Evolutionary conservation across 2,113 vertebrate genomes (phyloP), one percentile per base, ranked within the genome.

Genomic region (Rallus limicola): DNA sequence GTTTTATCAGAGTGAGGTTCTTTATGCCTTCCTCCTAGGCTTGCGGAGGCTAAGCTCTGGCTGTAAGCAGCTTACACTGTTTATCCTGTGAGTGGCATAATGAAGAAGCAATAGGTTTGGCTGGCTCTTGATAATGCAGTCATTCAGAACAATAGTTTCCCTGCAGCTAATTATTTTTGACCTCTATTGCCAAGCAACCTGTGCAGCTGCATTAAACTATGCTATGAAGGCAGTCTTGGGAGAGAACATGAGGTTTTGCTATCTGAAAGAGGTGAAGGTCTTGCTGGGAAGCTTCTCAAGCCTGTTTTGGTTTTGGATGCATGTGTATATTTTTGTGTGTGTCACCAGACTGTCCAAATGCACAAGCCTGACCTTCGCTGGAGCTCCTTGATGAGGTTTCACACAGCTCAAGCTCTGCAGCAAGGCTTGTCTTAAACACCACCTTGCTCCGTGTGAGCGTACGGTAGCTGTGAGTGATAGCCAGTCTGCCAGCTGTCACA

Each of bases 151-250:
- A 96, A 89, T 93, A 87, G 95, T 96, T 97, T 97, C 95, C 96
- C 95, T 91, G 95, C 88, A 96, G 95, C 96, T 97, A 96, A 97
- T 95, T 88, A 94, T 96, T 97, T 95, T 44, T 97, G 91, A 95
- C 96, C 91, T 96, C 86, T 93, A 94, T 96, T 96, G 96, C 96
- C 92, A 94, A 93, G 96, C 95, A 96, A 96, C 96, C 95, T 96
- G 92, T 78, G 92, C 95, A 88, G 92, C 93, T 93, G 86, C 0
- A 0, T 82, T 92, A 63, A 89, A 76, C 67, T 72, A 8, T 86
- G 59, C 92, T 92, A 94, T 92, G 96, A 95, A 95, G 91, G 53
- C 86, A 92, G 40, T 75, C 65, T 71, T 76, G 89, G 80, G 88
- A 92, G 90, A 84, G 82, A 80, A 16, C 0, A 7, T 29, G 88